A percentile compares a stretch with the other conserved stretches of the same genome.
These are phyloP conservation scores for Zosterops borbonicus DNA, from an alignment of 2,113 vertebrate species.

Conservation along the genomic window DNA sequence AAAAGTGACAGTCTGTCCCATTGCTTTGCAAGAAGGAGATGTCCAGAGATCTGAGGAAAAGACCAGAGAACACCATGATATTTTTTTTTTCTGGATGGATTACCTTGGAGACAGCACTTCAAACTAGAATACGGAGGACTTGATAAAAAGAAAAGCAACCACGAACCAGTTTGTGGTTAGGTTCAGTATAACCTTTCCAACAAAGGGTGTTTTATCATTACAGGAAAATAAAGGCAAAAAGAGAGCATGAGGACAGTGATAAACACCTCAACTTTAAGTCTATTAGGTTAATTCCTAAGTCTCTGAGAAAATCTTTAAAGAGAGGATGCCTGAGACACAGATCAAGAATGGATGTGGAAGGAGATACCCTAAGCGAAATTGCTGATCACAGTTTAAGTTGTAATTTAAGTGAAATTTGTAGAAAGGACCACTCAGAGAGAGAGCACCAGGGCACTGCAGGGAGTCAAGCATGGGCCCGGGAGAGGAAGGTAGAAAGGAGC, in stretches of 20 bases:
- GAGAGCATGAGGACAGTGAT: neutral
- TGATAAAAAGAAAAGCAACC: neutral
- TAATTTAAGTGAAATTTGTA: neutral
- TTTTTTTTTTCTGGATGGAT: neutral
- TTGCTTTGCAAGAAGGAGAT: neutral
- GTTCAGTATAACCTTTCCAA: neutral
- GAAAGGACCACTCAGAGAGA: neutral
- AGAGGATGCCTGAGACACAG: neutral
- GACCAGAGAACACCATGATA: neutral
- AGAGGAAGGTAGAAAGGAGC: neutral
- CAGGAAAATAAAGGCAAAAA: neutral
- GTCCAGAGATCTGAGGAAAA: neutral
- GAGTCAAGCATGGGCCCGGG: neutral
- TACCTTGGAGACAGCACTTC: neutral
- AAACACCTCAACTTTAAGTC: neutral
- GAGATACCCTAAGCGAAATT: neutral
- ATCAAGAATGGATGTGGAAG: neutral
- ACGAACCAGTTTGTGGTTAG: neutral
- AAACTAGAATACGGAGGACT: neutral
- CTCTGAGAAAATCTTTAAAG: neutral
- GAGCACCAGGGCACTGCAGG: neutral
- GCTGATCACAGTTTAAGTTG: neutral
- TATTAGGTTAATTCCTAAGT: neutral
- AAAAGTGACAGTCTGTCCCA: neutral
- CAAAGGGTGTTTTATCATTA: neutral